Evolutionary conservation across 1,140 invertebrate genomes (phyloP), one percentile per base, ranked within the genome.

Genomic region (Drosophila prosaltans): DNA sequence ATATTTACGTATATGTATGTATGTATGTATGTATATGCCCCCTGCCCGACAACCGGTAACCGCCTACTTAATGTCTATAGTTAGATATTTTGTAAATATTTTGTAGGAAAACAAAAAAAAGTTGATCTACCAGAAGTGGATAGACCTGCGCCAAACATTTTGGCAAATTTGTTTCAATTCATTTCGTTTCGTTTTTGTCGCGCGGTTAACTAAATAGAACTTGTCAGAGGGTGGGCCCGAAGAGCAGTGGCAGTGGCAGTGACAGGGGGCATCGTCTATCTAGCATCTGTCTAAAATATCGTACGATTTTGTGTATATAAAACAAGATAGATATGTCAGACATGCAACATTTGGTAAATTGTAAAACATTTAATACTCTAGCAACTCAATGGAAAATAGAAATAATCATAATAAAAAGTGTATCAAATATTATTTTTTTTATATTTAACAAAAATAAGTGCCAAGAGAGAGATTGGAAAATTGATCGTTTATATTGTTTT

Each of bases 271-370:
- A 51, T 51, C 9, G 26, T 62, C 30, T 24, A 26, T 51, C 78
- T 71, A 40, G 74, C 74, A 72, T 78, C 75, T 69, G 76, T 66
- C 75, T 79, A 72, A 69, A 75, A 86, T 68, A 86, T 86, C 83
- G 83, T 86, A 86, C 83, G 83, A 86, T 86, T 89, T 86, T 86
- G 80, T 86, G 69, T 86, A 86, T 82, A 88, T 86, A 86, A 86
- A 86, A 79, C 83, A 57, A 39, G 61, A 64, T 67, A 58, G 65
- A 72, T 69, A 66, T 73, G 51, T 66, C 54, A 51, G 69, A 48
- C n/a, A 41, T 16, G 1, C 7, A 43, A 24, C n/a, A 57, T 45
- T n/a, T n/a, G 16, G 7, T 2, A n/a, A 51, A 26, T 51, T 63
- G 59, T 43, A 36, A 60, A 57, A 63, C 16, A 45, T n/a, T 10